Evolutionary conservation across 2,888 invertebrate species (phyloP), one percentile per base, ranked within the genome.

Genomic region (Altica lythri): DNA sequence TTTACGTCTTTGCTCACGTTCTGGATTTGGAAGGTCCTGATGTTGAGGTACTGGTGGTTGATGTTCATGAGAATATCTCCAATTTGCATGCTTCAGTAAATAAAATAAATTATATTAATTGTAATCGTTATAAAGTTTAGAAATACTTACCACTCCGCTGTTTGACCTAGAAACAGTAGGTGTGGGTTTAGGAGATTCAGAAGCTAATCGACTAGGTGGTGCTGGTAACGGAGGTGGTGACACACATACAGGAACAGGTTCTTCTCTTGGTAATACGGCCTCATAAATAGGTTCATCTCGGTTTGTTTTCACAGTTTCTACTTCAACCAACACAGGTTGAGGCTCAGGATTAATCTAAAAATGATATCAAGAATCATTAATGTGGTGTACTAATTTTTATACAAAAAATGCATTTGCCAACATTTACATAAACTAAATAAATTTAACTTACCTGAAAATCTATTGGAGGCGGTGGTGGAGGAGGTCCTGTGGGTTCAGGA

Each of bases 201-300:
- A 72, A 2, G 78, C 76, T 43, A 75, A 55, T 49, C 72, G 70
- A 13, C 80, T 79, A 2, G 81, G 79, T 8, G 79, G 76, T 5
- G 78, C 77, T 16, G 78, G 66, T 2, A 80, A 80, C 16, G 79
- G 79, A 2, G 79, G 69, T 53, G 79, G 74, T 18, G 74, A 74
- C 51, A 72, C 72, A 12, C 70, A 73, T 10, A 60, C 50, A 1
- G 55, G 40, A 1, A 48, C 59, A 6, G 72, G 65, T 25, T 84
- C 84, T 34, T 84, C 86, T 4, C 89, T 79, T 1, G 90, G 90
- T 60, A 90, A 80, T 4, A 92, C 89, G 0, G 91, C 86, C 72
- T 93, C 92, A 72, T 93, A 93, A 62, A 93, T 93, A 0, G 92
- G 92, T 74, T 90, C 88, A 55, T 83, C 82, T 53, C 63, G 58